Conservation (phyloP, 2,113 vertebrate genomes). For the Epinephelus fuscoguttatus region DNA sequence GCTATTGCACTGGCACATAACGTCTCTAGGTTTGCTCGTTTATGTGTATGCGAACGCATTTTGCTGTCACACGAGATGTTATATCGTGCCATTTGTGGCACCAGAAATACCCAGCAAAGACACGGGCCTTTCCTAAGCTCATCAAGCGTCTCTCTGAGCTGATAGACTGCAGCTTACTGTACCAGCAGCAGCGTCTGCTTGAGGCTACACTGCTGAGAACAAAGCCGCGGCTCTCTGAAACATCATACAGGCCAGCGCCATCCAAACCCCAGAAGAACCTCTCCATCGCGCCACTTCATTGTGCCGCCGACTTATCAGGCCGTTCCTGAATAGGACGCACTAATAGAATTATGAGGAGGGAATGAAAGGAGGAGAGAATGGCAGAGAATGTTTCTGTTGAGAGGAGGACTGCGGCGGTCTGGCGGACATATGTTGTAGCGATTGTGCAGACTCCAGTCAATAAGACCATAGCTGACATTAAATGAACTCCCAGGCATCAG, state of each 20-base stretch:
- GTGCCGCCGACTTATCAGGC: conserved; percentile 68
- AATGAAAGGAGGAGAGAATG: conserved; percentile 63
- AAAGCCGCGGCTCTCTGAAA: conserved; percentile 58
- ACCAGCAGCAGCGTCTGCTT: conserved; percentile 27
- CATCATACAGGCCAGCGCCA: conserved; percentile 51
- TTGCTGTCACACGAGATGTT: conserved; percentile 22
- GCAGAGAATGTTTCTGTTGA: conserved; percentile 64
- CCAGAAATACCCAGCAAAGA: conserved; percentile 41
- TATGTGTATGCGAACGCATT: conserved; percentile 12
- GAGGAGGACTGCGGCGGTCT: conserved; percentile 35
- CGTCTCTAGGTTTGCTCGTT: conserved; percentile 8
- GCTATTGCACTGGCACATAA: conserved; percentile 31
- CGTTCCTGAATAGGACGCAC: conserved; percentile 59
- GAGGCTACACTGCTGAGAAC: conserved; percentile 59
- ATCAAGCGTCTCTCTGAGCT: conserved; percentile 52
- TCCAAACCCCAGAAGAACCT: conserved; percentile 72
- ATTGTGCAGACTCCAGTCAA: conserved; percentile 57
- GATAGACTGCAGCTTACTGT: conserved; percentile 51
- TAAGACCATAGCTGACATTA: conserved; percentile 50
- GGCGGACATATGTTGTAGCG: conserved; percentile 53
- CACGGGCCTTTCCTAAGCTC: conserved; percentile 44
- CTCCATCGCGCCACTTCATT: conserved; percentile 57
- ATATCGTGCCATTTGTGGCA: conserved; percentile 42
- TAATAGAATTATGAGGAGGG: conserved; percentile 77
- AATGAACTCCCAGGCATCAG: conserved; percentile 59